Evolutionary conservation across 2,797 vertebrate species (phyloP).

Genomic region (Diplodus puntazzo): DNA sequence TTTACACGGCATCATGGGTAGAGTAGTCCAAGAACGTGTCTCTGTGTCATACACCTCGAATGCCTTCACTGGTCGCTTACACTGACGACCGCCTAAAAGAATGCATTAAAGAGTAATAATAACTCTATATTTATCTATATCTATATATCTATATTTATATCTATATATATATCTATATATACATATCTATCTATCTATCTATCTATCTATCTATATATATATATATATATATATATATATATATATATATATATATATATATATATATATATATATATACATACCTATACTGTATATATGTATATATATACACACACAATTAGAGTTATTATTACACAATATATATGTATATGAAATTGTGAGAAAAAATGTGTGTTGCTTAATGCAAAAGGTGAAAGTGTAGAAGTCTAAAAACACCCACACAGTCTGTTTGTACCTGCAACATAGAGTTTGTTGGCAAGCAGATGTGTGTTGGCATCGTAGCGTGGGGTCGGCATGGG

Average conservation of each 20-base stretch:
- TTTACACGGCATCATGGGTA: constrained; percentile 93
- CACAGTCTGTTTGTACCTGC: constrained; percentile 84
- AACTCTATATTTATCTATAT: not conserved
- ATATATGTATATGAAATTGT: not conserved
- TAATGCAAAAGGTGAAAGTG: not conserved
- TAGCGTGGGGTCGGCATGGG: constrained; percentile 96
- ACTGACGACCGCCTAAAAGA: constrained; percentile 92
- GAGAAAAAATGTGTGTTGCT: not conserved
- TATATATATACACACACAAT: too few species aligned
- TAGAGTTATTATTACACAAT: too few species aligned
- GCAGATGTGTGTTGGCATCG: constrained; percentile 90
- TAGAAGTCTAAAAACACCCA: not conserved
- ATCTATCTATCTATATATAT: too few species aligned
- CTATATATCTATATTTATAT: too few species aligned
- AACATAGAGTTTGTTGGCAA: constrained; percentile 94
- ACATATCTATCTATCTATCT: too few species aligned
- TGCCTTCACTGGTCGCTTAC: constrained; percentile 92
- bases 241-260: too few species aligned
- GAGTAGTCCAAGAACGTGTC: constrained; percentile 89
- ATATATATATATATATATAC: not conserved
- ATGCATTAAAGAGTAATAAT: not conserved
- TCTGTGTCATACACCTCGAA: constrained; percentile 95
- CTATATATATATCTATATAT: too few species aligned
- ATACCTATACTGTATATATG: too few species aligned
- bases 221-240: too few species aligned